Conservation (phyloP, 2,888 invertebrate species). For the Sepiola atlantica region DNA sequence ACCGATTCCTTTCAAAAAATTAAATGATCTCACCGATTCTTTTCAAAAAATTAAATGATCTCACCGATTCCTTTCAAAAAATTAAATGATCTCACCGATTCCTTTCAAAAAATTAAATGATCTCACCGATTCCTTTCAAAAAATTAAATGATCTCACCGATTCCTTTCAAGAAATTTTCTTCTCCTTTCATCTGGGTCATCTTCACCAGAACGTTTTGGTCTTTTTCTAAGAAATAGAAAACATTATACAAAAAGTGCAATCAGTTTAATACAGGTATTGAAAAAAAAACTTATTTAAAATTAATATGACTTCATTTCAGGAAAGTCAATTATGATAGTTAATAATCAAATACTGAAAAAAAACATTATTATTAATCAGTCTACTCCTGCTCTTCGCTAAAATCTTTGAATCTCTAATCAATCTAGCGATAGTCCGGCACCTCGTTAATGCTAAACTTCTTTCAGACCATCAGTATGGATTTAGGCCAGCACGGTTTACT, state of each 20-base stretch:
- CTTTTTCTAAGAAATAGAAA: conserved; percentile 54
- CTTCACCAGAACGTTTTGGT: conserved; percentile 57
- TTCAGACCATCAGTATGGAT: no score
- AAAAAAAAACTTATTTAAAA: no score
- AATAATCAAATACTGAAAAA: no score
- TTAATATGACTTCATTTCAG: no score
- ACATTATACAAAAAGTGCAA: neutral
- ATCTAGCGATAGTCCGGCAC: no score
- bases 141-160: conserved; percentile 70
- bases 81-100: conserved; percentile 75
- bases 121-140: conserved; percentile 77
- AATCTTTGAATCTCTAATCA: no score
- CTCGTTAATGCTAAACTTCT: no score
- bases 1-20: conserved; percentile 78
- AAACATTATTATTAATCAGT: no score
- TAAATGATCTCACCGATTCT: conserved; percentile 75
- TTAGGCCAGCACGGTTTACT: no score
- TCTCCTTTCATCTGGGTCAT: conserved; percentile 74
- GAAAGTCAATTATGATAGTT: no score
- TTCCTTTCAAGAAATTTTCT: conserved; percentile 77
- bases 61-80: conserved; percentile 77
- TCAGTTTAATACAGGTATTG: neutral
- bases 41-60: conserved; percentile 74
- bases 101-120: conserved; percentile 75
- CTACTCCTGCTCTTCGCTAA: no score